Evolutionary conservation across 2,113 vertebrate species (phyloP), one percentile per base, ranked within the genome.

Genomic region (Pangasianodon gigas): DNA sequence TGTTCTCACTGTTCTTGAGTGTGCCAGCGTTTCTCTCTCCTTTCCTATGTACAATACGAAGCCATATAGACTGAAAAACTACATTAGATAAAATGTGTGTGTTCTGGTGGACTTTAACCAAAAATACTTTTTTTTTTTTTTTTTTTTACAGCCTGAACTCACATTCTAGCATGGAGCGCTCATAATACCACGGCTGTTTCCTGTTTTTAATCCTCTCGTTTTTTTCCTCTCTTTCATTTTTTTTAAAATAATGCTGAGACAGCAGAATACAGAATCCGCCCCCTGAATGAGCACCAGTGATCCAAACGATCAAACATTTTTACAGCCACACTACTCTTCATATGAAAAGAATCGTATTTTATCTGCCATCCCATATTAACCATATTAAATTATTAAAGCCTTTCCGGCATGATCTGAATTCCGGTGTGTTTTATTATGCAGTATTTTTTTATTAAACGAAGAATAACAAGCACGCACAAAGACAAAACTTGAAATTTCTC

Each of bases 401-500:
- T 83, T 6, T 19, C 13, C 46, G 14, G 46, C 24, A 51, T 26
- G 21, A 46, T 46, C 21, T 0, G 3, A 6, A 13, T 37, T 32
- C 48, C 14, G 13, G 24, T 48, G 41, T 29, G 21, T 67, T 62
- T 46, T 65, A 46, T 85, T 67, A 65, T 51, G 19, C 37, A 11
- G 82, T 16, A 48, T 41, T 80, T 81, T 51, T 51, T 51, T n/a
- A 21, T 41, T 41, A 87, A 11, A 77, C 21, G 7, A 11, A 54
- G 4, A 56, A 58, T 56, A 41, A 79, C 54, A 65, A 48, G n/a
- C 69, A 44, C 52, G 29, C 52, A 48, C 51, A 58, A 60, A 62
- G 54, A 91, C 85, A 90, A 88, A 91, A 90, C 51, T 60, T 71
- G 37, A 86, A 83, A 75, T 46, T 67, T 44, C 75, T 48, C 87